Evolutionary conservation across 1,140 invertebrate species (phyloP).

Genomic region (Eufriesea mexicana): DNA sequence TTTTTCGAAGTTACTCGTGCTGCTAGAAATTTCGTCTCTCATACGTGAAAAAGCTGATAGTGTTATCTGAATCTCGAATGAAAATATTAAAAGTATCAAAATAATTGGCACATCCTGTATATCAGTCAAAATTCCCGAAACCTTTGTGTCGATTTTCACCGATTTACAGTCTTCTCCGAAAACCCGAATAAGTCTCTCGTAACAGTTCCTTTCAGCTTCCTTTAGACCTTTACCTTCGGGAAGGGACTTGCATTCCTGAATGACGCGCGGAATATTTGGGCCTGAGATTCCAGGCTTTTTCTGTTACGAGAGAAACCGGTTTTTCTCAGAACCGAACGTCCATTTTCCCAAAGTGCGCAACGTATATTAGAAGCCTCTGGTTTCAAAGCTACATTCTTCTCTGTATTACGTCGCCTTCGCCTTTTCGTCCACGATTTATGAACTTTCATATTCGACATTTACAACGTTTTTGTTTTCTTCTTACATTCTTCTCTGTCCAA

Average conservation of each 20-base stretch:
- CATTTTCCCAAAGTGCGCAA: slow-evolving; percentile 27
- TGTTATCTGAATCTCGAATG: too few relatives aligned
- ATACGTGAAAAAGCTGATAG: too few relatives aligned
- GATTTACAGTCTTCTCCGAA: background rate
- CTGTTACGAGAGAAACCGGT: slow-evolving; percentile 33
- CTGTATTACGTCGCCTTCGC: background rate
- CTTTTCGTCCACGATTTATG: background rate
- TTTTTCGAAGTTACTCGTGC: too few relatives aligned
- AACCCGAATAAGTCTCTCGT: background rate
- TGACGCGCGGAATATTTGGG: slow-evolving; percentile 30
- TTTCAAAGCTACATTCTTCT: background rate
- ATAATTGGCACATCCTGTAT: too few relatives aligned
- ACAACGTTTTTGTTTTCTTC: too few relatives aligned
- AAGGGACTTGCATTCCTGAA: slow-evolving; percentile 32
- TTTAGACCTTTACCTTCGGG: background rate
- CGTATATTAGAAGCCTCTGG: background rate
- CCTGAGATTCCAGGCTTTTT: background rate
- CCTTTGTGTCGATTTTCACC: background rate
- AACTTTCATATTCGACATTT: background rate
- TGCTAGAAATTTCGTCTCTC: too few relatives aligned
- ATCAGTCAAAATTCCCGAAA: too few relatives aligned
- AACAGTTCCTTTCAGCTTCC: background rate
- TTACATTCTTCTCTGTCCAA: too few relatives aligned
- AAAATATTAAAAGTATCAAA: too few relatives aligned
- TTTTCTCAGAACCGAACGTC: slow-evolving; percentile 26